Conservation (phyloP, 1,140 invertebrate species). For the Saccostrea echinata region DNA sequence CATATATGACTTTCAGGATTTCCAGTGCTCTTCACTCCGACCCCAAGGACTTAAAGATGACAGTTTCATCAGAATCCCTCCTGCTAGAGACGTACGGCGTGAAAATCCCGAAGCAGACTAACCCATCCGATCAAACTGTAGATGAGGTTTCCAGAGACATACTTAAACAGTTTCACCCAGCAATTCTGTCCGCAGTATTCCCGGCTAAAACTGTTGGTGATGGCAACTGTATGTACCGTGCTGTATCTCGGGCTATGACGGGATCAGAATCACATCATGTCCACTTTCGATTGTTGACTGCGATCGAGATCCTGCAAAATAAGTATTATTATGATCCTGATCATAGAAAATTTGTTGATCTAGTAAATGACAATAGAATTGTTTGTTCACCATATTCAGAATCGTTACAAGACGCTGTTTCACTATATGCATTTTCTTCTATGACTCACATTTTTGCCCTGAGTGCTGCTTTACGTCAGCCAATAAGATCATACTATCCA, state of each 20-base stretch:
- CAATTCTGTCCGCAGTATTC: not conserved
- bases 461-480: too few species aligned
- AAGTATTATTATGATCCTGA: conserved; percentile 20
- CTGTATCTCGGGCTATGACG: conserved; percentile 44
- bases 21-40: too few species aligned
- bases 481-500: conserved; percentile 24
- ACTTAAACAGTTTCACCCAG: conserved; percentile 43
- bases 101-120: too few species aligned
- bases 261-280: not conserved
- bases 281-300: conserved; percentile 25
- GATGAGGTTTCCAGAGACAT: conserved; percentile 24
- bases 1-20: too few species aligned
- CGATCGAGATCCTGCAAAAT: conserved; percentile 45
- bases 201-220: conserved; percentile 46
- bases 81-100: conserved; percentile 26
- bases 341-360: conserved; percentile 36
- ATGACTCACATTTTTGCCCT: conserved; percentile 43
- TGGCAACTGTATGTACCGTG: conserved; percentile 57
- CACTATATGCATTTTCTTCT: not conserved
- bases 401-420: not conserved
- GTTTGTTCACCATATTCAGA: conserved; percentile 39
- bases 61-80: conserved; percentile 24
- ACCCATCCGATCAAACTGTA: not conserved
- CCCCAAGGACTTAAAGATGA: not conserved
- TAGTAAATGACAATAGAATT: conserved; percentile 52